Conservation (phyloP, 2,113 vertebrate species). For the Hystrix cristata region DNA sequence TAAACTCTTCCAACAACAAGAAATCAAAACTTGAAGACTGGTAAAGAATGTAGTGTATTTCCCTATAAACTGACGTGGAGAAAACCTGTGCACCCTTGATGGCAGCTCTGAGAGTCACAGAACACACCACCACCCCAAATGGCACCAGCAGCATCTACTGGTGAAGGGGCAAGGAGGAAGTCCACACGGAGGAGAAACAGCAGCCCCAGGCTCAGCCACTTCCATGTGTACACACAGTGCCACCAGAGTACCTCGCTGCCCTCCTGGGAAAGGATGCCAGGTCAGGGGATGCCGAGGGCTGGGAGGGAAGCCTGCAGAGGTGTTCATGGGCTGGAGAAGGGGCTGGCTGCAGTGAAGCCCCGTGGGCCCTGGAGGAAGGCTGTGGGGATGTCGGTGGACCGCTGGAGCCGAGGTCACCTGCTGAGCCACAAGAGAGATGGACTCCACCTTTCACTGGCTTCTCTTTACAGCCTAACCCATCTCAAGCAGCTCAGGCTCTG, state of each 20-base stretch:
- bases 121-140: too few species aligned
- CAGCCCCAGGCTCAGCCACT: too few species aligned
- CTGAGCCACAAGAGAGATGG: not conserved
- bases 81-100: not conserved
- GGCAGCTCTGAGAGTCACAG: not conserved
- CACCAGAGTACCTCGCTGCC: not conserved
- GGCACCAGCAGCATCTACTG: not conserved
- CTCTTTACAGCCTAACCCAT: not conserved
- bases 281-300: not conserved
- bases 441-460: not conserved
- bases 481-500: accelerated
- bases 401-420: not conserved
- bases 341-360: not conserved
- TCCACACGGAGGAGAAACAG: not conserved
- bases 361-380: not conserved
- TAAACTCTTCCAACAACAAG: not conserved
- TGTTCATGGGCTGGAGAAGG: not conserved
- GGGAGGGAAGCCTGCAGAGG: not conserved
- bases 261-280: not conserved
- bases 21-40: not conserved
- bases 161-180: not conserved
- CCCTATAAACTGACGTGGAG: not conserved
- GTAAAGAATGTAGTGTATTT: not conserved
- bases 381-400: not conserved
- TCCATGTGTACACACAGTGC: not conserved